Evolutionary conservation across 2,888 invertebrate species (phyloP).

Genomic region (Drosophila robusta): DNA sequence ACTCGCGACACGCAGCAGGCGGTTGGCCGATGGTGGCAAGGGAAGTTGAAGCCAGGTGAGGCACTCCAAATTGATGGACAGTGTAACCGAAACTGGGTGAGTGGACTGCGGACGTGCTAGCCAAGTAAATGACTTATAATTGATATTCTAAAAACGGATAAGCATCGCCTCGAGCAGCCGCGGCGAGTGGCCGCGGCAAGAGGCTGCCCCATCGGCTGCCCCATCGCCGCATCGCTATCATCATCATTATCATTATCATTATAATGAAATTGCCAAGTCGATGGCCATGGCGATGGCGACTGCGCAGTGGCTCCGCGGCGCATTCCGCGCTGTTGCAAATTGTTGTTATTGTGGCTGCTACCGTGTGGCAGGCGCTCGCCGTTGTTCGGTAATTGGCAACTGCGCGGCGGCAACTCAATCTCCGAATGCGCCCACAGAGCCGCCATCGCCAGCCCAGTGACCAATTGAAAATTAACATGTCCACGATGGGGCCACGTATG

Average conservation of each 20-base stretch:
- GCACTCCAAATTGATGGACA: constrained; percentile 29
- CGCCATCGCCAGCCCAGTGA: constrained; percentile 11
- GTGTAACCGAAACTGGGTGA: constrained; percentile 65
- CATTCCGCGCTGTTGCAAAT: constrained; percentile 54
- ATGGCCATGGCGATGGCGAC: constrained; percentile 39
- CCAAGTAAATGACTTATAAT: constrained; percentile 79
- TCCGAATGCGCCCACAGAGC: constrained; percentile 47
- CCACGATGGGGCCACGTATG: constrained; percentile 51
- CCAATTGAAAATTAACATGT: constrained; percentile 81
- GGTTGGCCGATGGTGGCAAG: neutral
- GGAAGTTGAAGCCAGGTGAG: neutral
- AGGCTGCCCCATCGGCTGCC: constrained; percentile 8
- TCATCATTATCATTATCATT: constrained; percentile 68
- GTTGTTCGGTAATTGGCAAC: constrained; percentile 66
- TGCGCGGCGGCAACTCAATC: constrained; percentile 65
- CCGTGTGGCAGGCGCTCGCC: constrained; percentile 59
- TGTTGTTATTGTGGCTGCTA: constrained; percentile 58
- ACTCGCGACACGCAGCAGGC: constrained; percentile 48
- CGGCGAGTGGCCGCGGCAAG: neutral
- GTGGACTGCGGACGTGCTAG: constrained; percentile 67
- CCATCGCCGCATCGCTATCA: constrained; percentile 10
- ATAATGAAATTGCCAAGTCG: constrained; percentile 65
- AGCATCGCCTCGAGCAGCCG: constrained; percentile 48
- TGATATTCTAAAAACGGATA: constrained; percentile 82
- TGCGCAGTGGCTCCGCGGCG: constrained; percentile 5